Percentiles rank a stretch among this genome's conserved stretches.
These are phyloP conservation scores for Trididemnum miniatum DNA, from an alignment of 23 tunicate genomes.

Conservation along the genomic window DNA sequence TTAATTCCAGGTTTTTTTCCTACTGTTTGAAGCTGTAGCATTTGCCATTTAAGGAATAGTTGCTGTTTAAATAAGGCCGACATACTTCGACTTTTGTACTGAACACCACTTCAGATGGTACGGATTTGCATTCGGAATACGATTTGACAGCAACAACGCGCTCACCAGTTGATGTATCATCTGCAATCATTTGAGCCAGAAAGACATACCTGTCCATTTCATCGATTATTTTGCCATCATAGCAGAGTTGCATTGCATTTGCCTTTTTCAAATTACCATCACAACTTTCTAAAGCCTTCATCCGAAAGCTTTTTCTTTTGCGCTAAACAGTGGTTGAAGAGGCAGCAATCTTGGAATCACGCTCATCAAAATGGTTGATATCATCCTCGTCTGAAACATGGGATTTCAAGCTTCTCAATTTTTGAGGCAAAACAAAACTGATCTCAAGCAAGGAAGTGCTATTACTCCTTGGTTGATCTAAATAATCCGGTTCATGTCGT, in stretches of 20 bases:
- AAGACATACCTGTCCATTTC: background rate
- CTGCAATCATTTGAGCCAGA: background rate
- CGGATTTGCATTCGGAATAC: background rate
- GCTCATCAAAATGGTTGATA: too few species aligned
- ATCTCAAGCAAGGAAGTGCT: background rate
- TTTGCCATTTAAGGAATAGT: background rate
- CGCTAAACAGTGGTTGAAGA: background rate
- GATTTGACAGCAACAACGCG: background rate
- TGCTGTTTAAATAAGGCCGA: background rate
- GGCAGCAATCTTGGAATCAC: background rate
- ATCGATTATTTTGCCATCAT: background rate
- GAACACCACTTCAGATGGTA: background rate
- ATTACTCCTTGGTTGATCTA: background rate
- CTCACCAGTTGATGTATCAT: background rate
- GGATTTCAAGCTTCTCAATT: background rate
- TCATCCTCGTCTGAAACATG: too few species aligned
- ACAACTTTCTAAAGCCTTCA: conserved; percentile 1
- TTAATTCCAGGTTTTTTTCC: background rate
- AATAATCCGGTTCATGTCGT: background rate
- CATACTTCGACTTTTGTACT: background rate
- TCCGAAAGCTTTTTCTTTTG: background rate
- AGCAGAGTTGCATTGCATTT: background rate
- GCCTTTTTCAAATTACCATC: background rate
- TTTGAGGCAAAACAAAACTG: background rate
- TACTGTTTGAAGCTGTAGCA: background rate